These are phyloP conservation scores for Pegoplata infirma DNA, from an alignment of 2,888 invertebrate species.

Conservation along the genomic window DNA sequence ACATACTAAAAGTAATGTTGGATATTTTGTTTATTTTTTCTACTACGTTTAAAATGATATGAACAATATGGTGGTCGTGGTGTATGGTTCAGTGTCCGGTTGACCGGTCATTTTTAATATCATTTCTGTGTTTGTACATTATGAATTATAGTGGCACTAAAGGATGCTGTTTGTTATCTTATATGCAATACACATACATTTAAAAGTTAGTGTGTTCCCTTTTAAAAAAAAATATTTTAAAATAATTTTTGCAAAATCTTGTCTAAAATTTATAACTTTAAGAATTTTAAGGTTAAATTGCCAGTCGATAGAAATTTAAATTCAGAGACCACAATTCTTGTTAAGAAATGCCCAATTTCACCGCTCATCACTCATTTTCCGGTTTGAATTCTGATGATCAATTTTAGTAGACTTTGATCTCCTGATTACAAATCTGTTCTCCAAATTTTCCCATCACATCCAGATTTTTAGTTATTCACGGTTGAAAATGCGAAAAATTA, in stretches of 20 bases:
- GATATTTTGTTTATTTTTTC: background rate
- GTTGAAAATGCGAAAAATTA: too few relatives aligned
- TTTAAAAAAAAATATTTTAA: background rate
- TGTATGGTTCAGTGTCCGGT: slow-evolving; percentile 32
- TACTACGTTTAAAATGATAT: slow-evolving; percentile 27
- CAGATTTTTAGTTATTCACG: too few relatives aligned
- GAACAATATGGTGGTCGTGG: slow-evolving; percentile 6
- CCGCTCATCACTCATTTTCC: too few relatives aligned
- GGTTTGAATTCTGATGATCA: too few relatives aligned
- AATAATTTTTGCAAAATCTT: background rate
- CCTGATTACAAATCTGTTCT: too few relatives aligned
- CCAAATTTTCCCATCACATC: too few relatives aligned
- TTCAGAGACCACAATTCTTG: too few relatives aligned
- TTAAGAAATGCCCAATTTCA: too few relatives aligned
- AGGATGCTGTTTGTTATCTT: slow-evolving; percentile 46
- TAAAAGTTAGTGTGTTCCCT: too few relatives aligned
- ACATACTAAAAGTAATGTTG: slow-evolving; percentile 25
- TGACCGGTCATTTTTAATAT: slow-evolving; percentile 58
- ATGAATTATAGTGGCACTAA: slow-evolving; percentile 51
- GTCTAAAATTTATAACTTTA: background rate
- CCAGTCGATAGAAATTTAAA: too few relatives aligned
- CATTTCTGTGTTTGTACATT: slow-evolving; percentile 45
- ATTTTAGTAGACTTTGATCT: too few relatives aligned
- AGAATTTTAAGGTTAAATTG: too few relatives aligned
- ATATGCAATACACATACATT: background rate